Percentiles rank a stretch among this genome's conserved stretches.
Conservation (phyloP, 2,797 vertebrate species). For the Crocidura indochinensis region DNA sequence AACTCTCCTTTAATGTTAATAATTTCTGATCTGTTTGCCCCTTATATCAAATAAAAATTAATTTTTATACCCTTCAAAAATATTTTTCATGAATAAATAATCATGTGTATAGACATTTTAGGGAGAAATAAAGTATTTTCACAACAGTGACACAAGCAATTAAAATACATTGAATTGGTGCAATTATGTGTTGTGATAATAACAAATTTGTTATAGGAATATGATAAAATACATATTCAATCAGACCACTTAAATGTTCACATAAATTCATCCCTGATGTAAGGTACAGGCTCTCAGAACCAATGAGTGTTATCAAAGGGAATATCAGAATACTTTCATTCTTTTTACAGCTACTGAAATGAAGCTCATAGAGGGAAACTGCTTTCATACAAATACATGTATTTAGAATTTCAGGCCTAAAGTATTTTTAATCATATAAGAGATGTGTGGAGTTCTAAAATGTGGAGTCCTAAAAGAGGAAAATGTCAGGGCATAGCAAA, state of each 20-base stretch:
- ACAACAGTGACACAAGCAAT: background rate
- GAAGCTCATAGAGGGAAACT: background rate
- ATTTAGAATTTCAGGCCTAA: background rate
- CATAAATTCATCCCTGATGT: background rate
- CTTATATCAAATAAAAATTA: conserved; percentile 5
- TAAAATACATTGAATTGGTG: background rate
- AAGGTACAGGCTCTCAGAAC: background rate
- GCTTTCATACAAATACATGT: background rate
- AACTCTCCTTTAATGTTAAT: conserved; percentile 4
- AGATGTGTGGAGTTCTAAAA: background rate
- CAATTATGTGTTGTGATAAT: background rate
- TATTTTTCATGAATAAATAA: background rate
- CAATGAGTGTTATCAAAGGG: no score
- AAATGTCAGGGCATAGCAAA: background rate
- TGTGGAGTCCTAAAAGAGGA: no score
- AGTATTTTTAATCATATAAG: background rate
- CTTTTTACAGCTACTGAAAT: background rate
- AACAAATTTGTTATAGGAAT: no score
- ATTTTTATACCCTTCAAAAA: background rate
- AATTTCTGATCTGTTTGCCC: background rate
- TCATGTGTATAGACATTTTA: background rate
- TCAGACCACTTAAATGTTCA: no score
- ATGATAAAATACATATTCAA: no score
- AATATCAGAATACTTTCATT: no score
- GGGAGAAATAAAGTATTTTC: background rate